Percentiles rank a stretch among this genome's conserved stretches.
These are phyloP conservation scores for Anticlea derivata DNA, from an alignment of 2,888 invertebrate species.

Conservation along the genomic window DNA sequence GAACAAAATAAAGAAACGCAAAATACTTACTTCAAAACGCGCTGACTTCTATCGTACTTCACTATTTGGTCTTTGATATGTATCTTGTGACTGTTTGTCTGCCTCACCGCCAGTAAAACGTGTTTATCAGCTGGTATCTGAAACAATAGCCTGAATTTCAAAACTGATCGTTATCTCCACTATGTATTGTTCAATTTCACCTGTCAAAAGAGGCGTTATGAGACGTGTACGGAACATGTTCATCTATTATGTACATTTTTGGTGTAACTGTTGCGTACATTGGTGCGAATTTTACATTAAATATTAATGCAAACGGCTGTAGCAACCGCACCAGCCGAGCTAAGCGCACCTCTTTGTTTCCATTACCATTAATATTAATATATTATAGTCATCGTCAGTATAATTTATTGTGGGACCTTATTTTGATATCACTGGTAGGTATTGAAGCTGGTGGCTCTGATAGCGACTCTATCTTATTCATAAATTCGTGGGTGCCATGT, in stretches of 20 bases:
- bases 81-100: slow-evolving; percentile 90
- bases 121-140: slow-evolving; percentile 88
- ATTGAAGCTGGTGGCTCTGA: no score
- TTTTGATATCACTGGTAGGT: slow-evolving; percentile 4
- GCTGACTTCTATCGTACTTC: slow-evolving; percentile 89
- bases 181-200: slow-evolving; percentile 30
- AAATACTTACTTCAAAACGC: slow-evolving; percentile 87
- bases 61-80: slow-evolving; percentile 91
- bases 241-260: slow-evolving; percentile 63
- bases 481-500: no score
- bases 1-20: neutral
- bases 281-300: slow-evolving; percentile 73
- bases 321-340: slow-evolving; percentile 51
- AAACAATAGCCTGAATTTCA: slow-evolving; percentile 40
- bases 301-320: slow-evolving; percentile 67
- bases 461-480: no score
- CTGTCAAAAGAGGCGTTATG: slow-evolving; percentile 24
- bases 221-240: slow-evolving; percentile 32
- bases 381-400: slow-evolving; percentile 32
- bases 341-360: slow-evolving; percentile 48
- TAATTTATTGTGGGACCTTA: slow-evolving; percentile 19
- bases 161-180: slow-evolving; percentile 26
- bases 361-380: slow-evolving; percentile 43
- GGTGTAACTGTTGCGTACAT: slow-evolving; percentile 56
- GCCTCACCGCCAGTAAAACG: slow-evolving; percentile 89